These are phyloP conservation scores for Pseudochaenichthys georgianus DNA, from an alignment of 2,797 vertebrate genomes.

Conservation along the genomic window DNA sequence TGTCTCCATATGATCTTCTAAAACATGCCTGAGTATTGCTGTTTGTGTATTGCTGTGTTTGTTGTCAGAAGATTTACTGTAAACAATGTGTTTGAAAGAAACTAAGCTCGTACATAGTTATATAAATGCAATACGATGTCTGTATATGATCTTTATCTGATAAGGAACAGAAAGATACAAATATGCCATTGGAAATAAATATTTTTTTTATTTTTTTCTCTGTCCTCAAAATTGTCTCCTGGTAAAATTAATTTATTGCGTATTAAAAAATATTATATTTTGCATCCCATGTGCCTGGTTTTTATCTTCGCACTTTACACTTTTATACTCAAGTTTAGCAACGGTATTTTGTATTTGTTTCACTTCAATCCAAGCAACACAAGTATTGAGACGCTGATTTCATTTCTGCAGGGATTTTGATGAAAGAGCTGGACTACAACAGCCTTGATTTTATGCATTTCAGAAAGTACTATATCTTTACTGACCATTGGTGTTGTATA, in stretches of 20 bases:
- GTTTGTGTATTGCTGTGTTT: constrained; percentile 73
- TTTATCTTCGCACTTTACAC: constrained; percentile 23
- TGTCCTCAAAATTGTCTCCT: constrained; percentile 74
- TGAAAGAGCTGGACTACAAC: neutral
- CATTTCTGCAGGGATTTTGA: neutral
- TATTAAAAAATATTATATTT: constrained; percentile 85
- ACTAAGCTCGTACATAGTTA: constrained; percentile 69
- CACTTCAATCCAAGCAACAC: neutral
- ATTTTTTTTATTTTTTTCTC: constrained; percentile 77
- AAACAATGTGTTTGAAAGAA: constrained; percentile 64
- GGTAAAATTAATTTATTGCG: constrained; percentile 80
- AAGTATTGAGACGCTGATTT: neutral
- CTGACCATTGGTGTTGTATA: neutral
- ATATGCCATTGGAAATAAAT: constrained; percentile 70
- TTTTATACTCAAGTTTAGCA: neutral
- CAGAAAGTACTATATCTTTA: neutral
- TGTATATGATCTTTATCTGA: constrained; percentile 69
- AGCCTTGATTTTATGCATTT: neutral
- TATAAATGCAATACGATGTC: constrained; percentile 79
- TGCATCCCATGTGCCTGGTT: constrained; percentile 65
- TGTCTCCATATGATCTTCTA: constrained; percentile 60
- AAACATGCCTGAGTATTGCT: constrained; percentile 69
- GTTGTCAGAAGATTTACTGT: constrained; percentile 74
- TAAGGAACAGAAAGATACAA: constrained; percentile 55
- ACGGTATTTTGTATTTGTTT: neutral